Conservation (phyloP, 2,113 vertebrate species). For the Chunga burmeisteri region DNA sequence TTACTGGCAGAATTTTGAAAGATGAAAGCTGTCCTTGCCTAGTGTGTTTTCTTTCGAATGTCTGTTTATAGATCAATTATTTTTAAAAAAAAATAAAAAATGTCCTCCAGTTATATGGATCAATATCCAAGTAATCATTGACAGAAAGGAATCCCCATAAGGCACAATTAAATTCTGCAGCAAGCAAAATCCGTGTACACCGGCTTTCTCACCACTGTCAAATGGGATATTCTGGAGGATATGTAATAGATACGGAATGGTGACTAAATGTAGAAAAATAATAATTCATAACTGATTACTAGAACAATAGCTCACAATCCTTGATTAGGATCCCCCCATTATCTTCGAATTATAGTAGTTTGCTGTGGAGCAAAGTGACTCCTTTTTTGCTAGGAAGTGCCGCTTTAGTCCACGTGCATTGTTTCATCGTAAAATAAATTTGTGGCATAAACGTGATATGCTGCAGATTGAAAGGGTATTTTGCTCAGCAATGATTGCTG, state of each 20-base stretch:
- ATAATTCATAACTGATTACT: neutral
- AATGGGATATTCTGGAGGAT: neutral
- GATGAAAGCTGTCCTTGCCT: neutral
- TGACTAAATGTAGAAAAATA: neutral
- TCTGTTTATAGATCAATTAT: neutral
- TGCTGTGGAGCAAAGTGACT: neutral
- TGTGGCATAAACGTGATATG: neutral
- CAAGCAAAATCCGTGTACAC: neutral
- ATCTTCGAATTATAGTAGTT: neutral
- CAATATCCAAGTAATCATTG: neutral
- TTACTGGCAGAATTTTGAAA: neutral
- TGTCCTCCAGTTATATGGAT: neutral
- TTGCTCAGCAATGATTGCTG: neutral
- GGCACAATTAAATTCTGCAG: constrained; percentile 36
- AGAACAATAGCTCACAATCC: neutral
- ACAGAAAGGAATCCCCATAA: constrained; percentile 43
- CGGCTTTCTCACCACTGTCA: neutral
- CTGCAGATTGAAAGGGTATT: neutral
- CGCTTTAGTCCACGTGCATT: rapidly evolving
- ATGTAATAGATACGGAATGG: neutral
- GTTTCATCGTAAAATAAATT: neutral
- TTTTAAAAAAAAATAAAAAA: neutral
- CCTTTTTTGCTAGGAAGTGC: neutral
- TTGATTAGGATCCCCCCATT: neutral
- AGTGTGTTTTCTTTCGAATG: neutral